These are phyloP conservation scores for Calliopsis andreniformis DNA, from an alignment of 1,140 invertebrate genomes.

Conservation along the genomic window DNA sequence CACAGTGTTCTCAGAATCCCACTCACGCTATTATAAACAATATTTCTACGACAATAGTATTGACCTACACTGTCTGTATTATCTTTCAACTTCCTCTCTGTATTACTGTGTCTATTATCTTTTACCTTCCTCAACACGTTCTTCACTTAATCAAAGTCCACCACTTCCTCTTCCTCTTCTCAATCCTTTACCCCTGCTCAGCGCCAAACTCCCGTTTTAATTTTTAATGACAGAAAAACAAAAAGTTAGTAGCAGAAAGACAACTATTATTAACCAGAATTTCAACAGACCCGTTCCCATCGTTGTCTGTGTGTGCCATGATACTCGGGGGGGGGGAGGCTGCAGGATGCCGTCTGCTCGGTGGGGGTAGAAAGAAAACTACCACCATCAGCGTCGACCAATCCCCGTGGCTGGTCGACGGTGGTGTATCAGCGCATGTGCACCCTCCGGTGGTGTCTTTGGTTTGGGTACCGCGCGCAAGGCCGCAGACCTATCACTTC, in stretches of 20 bases:
- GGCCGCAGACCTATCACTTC: slow-evolving; percentile 78
- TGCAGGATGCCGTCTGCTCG: background rate
- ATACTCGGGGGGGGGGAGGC: slow-evolving; percentile 32
- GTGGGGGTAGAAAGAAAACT: slow-evolving; percentile 57
- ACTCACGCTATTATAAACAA: too few relatives aligned
- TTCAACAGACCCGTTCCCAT: slow-evolving; percentile 3
- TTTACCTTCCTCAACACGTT: too few relatives aligned
- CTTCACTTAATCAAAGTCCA: too few relatives aligned
- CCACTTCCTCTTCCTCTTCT: too few relatives aligned
- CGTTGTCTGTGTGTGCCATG: slow-evolving; percentile 1
- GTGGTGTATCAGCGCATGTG: slow-evolving; percentile 63
- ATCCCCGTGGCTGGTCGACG: slow-evolving; percentile 53
- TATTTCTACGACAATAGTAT: too few relatives aligned
- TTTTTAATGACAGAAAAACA: background rate
- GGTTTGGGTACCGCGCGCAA: slow-evolving; percentile 75
- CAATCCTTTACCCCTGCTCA: too few relatives aligned
- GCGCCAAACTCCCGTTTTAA: too few relatives aligned
- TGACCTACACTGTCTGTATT: too few relatives aligned
- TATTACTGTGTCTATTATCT: too few relatives aligned
- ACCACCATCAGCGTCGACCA: slow-evolving; percentile 56
- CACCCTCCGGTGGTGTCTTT: slow-evolving; percentile 63
- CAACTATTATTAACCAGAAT: slow-evolving; percentile 30
- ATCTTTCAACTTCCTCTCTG: too few relatives aligned
- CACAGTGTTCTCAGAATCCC: too few relatives aligned
- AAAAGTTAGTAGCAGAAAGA: background rate